Evolutionary conservation across 2,113 vertebrate species (phyloP).

Genomic region (Zeus faber): DNA sequence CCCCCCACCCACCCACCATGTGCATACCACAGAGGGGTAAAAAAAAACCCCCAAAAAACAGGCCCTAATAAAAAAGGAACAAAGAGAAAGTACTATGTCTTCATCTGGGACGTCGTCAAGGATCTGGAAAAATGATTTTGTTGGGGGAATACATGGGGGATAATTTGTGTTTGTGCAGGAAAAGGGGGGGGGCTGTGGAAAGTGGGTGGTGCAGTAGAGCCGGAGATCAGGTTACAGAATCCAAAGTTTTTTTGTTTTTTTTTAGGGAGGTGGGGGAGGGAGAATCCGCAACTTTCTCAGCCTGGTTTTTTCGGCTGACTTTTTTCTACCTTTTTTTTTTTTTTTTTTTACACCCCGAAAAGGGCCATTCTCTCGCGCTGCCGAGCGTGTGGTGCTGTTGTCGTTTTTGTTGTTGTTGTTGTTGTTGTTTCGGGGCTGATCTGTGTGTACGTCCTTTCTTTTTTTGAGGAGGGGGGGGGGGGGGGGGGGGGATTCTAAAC

Average conservation of each 20-base stretch:
- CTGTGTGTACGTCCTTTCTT: no score
- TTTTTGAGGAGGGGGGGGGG: no score
- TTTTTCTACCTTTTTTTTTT: no score
- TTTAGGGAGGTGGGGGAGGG: slow-evolving; percentile 76
- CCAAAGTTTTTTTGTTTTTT: slow-evolving; percentile 73
- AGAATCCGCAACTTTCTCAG: slow-evolving; percentile 50
- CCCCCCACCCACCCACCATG: slow-evolving; percentile 41
- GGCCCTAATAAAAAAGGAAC: slow-evolving; percentile 29
- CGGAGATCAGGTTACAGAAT: slow-evolving; percentile 73
- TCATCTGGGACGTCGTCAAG: slow-evolving; percentile 13
- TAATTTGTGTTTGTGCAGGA: slow-evolving; percentile 27
- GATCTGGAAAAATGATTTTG: slow-evolving; percentile 11
- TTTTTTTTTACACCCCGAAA: neutral
- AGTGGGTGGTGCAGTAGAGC: slow-evolving; percentile 64
- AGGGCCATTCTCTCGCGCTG: slow-evolving; percentile 6
- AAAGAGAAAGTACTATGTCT: slow-evolving; percentile 28
- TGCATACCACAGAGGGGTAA: no score
- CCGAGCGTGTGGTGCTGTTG: no score
- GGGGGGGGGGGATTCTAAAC: no score
- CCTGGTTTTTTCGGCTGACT: slow-evolving; percentile 33
- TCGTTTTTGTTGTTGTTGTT: neutral
- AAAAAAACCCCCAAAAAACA: no score
- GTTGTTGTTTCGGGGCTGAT: neutral
- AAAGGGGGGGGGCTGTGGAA: slow-evolving; percentile 25
- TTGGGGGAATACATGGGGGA: slow-evolving; percentile 7